Evolutionary conservation across 2,113 vertebrate species (phyloP).

Genomic region (Grallaria varia): DNA sequence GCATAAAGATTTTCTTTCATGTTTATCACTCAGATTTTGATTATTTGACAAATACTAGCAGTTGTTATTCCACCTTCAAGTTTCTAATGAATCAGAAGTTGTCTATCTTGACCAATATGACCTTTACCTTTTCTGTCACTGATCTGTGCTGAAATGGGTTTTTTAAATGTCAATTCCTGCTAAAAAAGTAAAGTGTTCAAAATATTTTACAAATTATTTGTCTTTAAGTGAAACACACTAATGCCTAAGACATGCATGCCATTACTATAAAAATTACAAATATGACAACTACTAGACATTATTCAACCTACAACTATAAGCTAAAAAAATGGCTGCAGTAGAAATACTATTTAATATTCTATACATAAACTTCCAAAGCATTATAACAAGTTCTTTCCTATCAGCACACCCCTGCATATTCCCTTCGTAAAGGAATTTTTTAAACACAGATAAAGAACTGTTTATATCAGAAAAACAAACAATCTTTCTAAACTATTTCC

Average conservation of each 20-base stretch:
- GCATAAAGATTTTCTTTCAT: slow-evolving; percentile 64
- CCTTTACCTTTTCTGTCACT: neutral
- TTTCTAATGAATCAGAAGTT: neutral
- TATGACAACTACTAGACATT: neutral
- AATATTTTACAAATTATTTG: neutral
- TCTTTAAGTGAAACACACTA: neutral
- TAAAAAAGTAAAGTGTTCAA: neutral
- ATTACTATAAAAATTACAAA: neutral
- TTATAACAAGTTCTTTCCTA: neutral
- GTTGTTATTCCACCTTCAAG: neutral
- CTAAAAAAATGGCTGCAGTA: neutral
- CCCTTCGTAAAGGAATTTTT: neutral
- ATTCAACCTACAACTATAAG: neutral
- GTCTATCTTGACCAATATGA: neutral
- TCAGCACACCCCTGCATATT: neutral
- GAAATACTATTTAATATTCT: slow-evolving; percentile 9
- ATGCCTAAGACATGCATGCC: neutral
- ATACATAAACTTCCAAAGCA: neutral
- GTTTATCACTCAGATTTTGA: slow-evolving; percentile 36
- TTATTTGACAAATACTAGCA: neutral
- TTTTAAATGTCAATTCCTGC: neutral
- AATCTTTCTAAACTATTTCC: neutral
- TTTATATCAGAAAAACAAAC: neutral
- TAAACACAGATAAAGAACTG: too few species aligned
- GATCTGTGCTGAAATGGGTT: neutral